phyloP scores from a whole-genome alignment of 2,797 vertebrate genomes.

The Odontamblyopus rebecca region DNA sequence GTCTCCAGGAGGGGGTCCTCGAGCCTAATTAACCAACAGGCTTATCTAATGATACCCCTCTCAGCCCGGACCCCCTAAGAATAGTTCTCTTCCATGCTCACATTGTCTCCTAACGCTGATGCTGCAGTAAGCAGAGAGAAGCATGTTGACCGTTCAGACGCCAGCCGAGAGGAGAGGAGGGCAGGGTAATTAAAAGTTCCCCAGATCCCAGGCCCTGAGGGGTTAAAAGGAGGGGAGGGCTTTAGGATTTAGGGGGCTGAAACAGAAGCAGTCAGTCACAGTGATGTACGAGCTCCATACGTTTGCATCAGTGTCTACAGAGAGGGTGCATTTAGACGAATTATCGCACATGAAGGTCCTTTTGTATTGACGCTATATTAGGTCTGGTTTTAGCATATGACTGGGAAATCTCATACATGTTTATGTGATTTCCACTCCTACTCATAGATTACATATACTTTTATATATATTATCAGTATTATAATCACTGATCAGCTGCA shows the following conservation, averaged over 20 bases:
- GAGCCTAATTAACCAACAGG: slow-evolving; percentile 78
- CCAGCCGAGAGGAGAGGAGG: slow-evolving; percentile 71
- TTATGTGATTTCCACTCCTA: too few relatives aligned
- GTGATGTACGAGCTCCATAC: slow-evolving; percentile 25
- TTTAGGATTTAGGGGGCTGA: slow-evolving; percentile 27
- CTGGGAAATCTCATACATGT: neutral
- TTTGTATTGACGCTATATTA: neutral
- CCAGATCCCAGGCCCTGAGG: slow-evolving; percentile 82
- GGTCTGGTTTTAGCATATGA: neutral
- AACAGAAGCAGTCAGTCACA: slow-evolving; percentile 28
- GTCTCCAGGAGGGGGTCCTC: slow-evolving; percentile 64
- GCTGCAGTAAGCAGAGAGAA: slow-evolving; percentile 83
- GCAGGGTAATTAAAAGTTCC: slow-evolving; percentile 94
- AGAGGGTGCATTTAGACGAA: neutral
- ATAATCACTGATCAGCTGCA: neutral
- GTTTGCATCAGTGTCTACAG: slow-evolving; percentile 5
- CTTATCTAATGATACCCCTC: slow-evolving; percentile 78
- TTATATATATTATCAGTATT: neutral
- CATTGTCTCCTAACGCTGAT: slow-evolving; percentile 83
- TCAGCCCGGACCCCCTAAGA: slow-evolving; percentile 50
- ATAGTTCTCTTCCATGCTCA: slow-evolving; percentile 53
- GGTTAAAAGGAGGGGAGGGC: slow-evolving; percentile 64
- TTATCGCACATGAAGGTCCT: neutral
- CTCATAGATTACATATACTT: neutral
- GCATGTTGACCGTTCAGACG: slow-evolving; percentile 87